phyloP scores from a whole-genome alignment of 1,140 invertebrate species.

The Sogatella furcifera region DNA sequence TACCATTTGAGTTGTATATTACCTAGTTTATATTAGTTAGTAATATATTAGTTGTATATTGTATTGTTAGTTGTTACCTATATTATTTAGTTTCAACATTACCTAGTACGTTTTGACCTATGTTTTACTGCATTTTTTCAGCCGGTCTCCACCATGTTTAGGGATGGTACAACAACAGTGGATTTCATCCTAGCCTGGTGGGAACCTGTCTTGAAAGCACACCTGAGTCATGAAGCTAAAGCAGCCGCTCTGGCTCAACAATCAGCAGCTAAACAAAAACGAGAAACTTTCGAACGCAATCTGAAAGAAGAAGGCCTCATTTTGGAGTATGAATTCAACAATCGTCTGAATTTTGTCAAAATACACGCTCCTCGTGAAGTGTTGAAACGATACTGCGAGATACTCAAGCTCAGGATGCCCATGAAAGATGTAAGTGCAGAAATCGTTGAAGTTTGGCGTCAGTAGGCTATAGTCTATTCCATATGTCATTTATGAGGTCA shows the following conservation, averaged over 20 bases:
- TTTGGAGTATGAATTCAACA: conserved; percentile 47
- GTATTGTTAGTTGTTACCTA: too few relatives aligned
- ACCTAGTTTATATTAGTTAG: too few relatives aligned
- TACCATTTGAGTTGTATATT: too few relatives aligned
- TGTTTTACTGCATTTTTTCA: neutral
- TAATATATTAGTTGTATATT: too few relatives aligned
- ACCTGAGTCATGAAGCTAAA: neutral
- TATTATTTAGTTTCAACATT: too few relatives aligned
- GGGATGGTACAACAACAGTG: conserved; percentile 12
- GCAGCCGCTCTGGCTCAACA: neutral
- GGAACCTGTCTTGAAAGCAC: neutral
- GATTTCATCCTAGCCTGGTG: conserved; percentile 22
- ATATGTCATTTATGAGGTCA: too few relatives aligned
- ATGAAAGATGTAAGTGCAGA: conserved; percentile 63
- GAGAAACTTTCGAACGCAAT: conserved; percentile 51
- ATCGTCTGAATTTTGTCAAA: conserved; percentile 58
- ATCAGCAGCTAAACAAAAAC: conserved; percentile 12
- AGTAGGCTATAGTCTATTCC: too few relatives aligned
- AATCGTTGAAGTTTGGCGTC: neutral
- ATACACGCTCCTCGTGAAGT: conserved; percentile 81
- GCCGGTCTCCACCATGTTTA: conserved; percentile 14
- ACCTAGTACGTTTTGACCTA: neutral
- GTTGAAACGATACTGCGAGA: conserved; percentile 80
- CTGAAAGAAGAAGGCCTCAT: conserved; percentile 54
- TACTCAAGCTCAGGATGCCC: conserved; percentile 88